These are phyloP conservation scores for Hypselothyrea guttata DNA, from an alignment of 2,888 invertebrate genomes.

Conservation along the genomic window DNA sequence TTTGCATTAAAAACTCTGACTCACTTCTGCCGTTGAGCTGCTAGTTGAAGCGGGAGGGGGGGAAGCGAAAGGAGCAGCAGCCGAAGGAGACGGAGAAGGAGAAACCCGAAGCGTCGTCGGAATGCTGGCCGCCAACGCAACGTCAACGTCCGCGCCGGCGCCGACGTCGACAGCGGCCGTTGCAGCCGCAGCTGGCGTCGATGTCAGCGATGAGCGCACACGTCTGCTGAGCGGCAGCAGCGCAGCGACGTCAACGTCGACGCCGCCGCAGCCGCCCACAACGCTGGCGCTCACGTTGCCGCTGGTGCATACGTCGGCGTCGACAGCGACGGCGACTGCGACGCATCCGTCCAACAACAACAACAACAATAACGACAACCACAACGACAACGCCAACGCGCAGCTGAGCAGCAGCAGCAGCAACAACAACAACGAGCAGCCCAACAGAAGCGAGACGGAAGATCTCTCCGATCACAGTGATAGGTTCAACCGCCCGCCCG, in stretches of 20 bases:
- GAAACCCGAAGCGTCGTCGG: slow-evolving; percentile 22
- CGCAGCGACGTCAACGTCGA: slow-evolving; percentile 35
- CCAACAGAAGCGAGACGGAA: slow-evolving; percentile 45
- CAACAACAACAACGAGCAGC: slow-evolving; percentile 42
- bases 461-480: slow-evolving; percentile 75
- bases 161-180: slow-evolving; percentile 20
- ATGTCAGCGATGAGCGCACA: slow-evolving; percentile 77
- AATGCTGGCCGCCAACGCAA: slow-evolving; percentile 61
- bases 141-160: slow-evolving; percentile 38
- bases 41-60: no score
- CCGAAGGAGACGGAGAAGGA: no score
- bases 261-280: slow-evolving; percentile 50
- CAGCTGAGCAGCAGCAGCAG: slow-evolving; percentile 54
- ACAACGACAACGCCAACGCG: slow-evolving; percentile 57
- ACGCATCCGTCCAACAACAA: slow-evolving; percentile 65
- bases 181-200: slow-evolving; percentile 27
- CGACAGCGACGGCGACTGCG: slow-evolving; percentile 36
- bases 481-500: slow-evolving; percentile 70
- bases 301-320: slow-evolving; percentile 45
- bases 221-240: slow-evolving; percentile 68
- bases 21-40: no score
- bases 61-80: slow-evolving; percentile 27
- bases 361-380: slow-evolving; percentile 44
- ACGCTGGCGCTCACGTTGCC: slow-evolving; percentile 58
- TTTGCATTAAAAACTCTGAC: no score